phyloP scores from a whole-genome alignment of 2,113 vertebrate species.

The Pseudorasbora parva region DNA sequence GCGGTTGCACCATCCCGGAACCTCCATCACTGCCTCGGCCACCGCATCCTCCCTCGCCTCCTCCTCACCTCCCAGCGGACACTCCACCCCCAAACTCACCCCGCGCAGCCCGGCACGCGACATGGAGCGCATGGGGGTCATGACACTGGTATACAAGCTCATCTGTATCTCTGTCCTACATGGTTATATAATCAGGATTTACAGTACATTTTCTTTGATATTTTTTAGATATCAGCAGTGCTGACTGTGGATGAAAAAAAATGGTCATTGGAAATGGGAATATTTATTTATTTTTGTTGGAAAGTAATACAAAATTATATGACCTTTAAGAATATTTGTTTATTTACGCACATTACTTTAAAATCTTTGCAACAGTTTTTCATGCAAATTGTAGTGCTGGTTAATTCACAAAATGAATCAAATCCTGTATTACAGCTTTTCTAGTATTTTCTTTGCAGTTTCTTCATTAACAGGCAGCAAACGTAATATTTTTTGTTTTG shows the following conservation, averaged over 20 bases:
- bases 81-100: slow-evolving; percentile 95
- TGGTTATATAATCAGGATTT: neutral
- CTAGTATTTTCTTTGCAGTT: neutral
- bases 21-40: slow-evolving; percentile 93
- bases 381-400: neutral
- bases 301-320: neutral
- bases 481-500: neutral
- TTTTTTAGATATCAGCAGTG: neutral
- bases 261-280: neutral
- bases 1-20: slow-evolving; percentile 89
- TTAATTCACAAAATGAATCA: neutral
- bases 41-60: slow-evolving; percentile 95
- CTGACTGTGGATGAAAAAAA: neutral
- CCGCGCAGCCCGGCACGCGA: slow-evolving; percentile 92
- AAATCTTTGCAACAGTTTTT: neutral
- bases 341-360: neutral
- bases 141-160: slow-evolving; percentile 86
- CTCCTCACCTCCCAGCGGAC: slow-evolving; percentile 96
- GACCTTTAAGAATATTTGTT: neutral
- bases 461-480: neutral
- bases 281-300: too few species aligned
- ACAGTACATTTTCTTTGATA: neutral
- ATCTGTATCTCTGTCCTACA: neutral
- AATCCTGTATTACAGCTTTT: neutral
- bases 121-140: slow-evolving; percentile 97